Percentiles rank a stretch among this genome's conserved stretches.
These are phyloP conservation scores for Vultur gryphus DNA, from an alignment of 2,797 vertebrate species.

Conservation along the genomic window DNA sequence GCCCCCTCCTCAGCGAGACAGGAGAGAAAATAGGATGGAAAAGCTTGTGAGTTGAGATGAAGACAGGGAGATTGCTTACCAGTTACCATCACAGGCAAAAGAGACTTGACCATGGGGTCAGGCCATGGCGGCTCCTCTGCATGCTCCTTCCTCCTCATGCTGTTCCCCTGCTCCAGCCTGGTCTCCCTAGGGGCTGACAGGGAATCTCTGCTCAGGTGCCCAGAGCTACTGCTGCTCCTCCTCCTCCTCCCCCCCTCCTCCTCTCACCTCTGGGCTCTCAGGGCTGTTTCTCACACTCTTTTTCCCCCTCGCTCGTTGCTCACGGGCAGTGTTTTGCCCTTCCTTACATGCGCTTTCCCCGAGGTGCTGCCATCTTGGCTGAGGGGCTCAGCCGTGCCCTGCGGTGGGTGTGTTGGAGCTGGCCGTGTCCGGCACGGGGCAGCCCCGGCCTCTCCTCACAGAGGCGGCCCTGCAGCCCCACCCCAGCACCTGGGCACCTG, in stretches of 20 bases:
- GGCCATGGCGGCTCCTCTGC: neutral
- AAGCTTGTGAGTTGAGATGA: neutral
- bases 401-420: neutral
- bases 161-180: neutral
- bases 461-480: neutral
- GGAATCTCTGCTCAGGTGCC: neutral
- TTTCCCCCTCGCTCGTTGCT: rapidly evolving
- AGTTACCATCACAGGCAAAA: rapidly evolving
- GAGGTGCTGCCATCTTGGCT: rapidly evolving
- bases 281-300: neutral
- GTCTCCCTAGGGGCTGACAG: neutral
- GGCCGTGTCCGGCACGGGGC: neutral
- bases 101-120: rapidly evolving
- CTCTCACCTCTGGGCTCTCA: rapidly evolving
- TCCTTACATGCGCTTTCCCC: neutral
- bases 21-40: neutral
- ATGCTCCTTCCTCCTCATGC: rapidly evolving
- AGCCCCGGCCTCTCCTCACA: rapidly evolving
- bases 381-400: rapidly evolving
- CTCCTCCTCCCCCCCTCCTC: neutral
- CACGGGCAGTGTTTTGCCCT: neutral
- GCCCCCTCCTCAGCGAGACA: neutral
- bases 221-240: neutral
- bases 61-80: neutral
- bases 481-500: neutral